phyloP scores from a whole-genome alignment of 2,797 vertebrate genomes.

The Premnoplex brunnescens region DNA sequence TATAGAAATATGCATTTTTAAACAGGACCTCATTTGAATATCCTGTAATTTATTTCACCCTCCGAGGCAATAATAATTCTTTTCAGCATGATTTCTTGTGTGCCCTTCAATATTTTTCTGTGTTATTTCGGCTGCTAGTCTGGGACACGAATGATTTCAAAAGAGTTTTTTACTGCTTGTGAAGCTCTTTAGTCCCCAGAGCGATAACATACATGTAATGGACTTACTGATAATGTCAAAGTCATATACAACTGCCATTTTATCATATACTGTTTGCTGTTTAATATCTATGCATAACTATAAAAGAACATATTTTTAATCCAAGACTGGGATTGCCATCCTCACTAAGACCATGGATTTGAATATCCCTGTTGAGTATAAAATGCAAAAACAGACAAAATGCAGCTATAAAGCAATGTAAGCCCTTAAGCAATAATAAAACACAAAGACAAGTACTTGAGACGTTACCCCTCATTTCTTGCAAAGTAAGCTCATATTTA shows the following conservation, averaged over 20 bases:
- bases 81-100: neutral
- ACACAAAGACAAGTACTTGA: conserved; percentile 67
- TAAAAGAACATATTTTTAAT: neutral
- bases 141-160: neutral
- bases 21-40: neutral
- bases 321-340: neutral
- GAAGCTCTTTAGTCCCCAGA: neutral
- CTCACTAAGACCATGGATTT: conserved; percentile 2
- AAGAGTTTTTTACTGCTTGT: neutral
- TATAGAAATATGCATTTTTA: neutral
- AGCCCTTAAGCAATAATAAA: conserved; percentile 74
- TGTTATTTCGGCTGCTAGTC: neutral
- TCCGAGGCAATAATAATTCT: neutral
- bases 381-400: conserved; percentile 68
- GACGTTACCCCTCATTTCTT: conserved; percentile 77
- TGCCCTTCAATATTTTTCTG: neutral
- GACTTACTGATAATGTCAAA: neutral
- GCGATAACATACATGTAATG: neutral
- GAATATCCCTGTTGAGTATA: conserved; percentile 35
- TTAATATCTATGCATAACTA: neutral
- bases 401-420: conserved; percentile 58
- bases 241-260: neutral
- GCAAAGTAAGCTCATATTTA: conserved; percentile 78
- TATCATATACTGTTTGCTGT: neutral
- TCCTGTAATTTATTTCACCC: neutral